phyloP scores from a whole-genome alignment of 2,113 vertebrate species.

The Leuciscus idus region DNA sequence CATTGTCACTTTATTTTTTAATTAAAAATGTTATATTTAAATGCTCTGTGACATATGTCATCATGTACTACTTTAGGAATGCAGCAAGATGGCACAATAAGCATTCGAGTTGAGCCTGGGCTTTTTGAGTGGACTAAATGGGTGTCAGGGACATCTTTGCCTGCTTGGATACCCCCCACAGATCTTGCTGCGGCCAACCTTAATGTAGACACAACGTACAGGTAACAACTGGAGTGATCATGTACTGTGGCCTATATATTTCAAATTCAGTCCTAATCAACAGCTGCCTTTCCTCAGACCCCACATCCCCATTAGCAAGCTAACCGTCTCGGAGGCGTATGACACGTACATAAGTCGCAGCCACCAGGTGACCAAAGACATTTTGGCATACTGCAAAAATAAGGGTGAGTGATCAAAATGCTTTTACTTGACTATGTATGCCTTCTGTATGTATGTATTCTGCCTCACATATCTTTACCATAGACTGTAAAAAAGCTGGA shows the following conservation, averaged over 20 bases:
- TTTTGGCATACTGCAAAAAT: slow-evolving; percentile 90
- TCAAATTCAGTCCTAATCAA: slow-evolving; percentile 19
- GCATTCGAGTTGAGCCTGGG: slow-evolving; percentile 91
- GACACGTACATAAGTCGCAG: slow-evolving; percentile 95
- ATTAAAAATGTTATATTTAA: neutral
- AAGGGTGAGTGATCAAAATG: slow-evolving; percentile 77
- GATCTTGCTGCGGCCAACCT: slow-evolving; percentile 89
- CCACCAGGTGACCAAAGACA: slow-evolving; percentile 95
- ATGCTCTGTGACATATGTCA: neutral
- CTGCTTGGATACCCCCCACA: slow-evolving; percentile 86
- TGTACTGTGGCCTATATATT: neutral
- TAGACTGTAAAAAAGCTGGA: too few relatives aligned
- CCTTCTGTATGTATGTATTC: neutral
- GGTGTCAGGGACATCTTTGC: slow-evolving; percentile 89
- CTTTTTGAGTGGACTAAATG: slow-evolving; percentile 99
- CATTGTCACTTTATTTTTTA: neutral
- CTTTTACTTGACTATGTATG: neutral
- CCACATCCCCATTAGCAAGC: slow-evolving; percentile 91
- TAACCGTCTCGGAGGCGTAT: slow-evolving; percentile 90
- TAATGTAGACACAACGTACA: slow-evolving; percentile 96
- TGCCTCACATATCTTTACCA: neutral
- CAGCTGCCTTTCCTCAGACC: slow-evolving; percentile 77
- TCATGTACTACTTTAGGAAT: slow-evolving; percentile 77
- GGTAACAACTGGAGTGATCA: slow-evolving; percentile 69
- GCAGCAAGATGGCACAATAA: slow-evolving; percentile 89